These are phyloP conservation scores for Numenius phaeopus DNA, from an alignment of 2,797 vertebrate species.

Conservation along the genomic window DNA sequence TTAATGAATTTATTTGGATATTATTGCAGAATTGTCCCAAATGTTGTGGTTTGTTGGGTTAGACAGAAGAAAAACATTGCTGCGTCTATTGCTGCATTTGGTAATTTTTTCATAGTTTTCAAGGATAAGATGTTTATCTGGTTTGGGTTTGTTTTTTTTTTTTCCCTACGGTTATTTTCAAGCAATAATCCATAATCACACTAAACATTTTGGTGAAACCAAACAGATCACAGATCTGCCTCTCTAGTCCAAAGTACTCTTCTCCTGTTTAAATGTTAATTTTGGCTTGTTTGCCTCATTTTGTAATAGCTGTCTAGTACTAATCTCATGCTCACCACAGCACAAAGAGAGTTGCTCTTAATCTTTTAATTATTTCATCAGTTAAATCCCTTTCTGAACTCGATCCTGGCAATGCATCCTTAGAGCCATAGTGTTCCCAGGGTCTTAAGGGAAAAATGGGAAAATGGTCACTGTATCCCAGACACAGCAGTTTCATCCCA, in stretches of 20 bases:
- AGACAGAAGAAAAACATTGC: neutral
- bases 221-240: neutral
- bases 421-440: neutral
- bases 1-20: neutral
- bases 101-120: neutral
- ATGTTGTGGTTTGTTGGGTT: neutral
- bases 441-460: neutral
- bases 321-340: neutral
- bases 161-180: neutral
- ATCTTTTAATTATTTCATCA: neutral
- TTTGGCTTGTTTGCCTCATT: neutral
- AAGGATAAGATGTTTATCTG: neutral
- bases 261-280: neutral
- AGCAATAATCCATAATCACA: neutral
- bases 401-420: neutral
- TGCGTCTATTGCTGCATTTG: neutral
- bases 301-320: neutral
- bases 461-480: neutral
- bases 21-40: neutral
- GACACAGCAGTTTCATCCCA: neutral
- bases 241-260: neutral
- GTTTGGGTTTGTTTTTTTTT: neutral
- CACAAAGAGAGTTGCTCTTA: neutral
- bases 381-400: neutral
- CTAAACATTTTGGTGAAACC: neutral